A percentile compares a stretch with the other conserved stretches of the same genome.
Evolutionary conservation across 2,113 vertebrate genomes (phyloP).

Genomic region (Alethe castanea): DNA sequence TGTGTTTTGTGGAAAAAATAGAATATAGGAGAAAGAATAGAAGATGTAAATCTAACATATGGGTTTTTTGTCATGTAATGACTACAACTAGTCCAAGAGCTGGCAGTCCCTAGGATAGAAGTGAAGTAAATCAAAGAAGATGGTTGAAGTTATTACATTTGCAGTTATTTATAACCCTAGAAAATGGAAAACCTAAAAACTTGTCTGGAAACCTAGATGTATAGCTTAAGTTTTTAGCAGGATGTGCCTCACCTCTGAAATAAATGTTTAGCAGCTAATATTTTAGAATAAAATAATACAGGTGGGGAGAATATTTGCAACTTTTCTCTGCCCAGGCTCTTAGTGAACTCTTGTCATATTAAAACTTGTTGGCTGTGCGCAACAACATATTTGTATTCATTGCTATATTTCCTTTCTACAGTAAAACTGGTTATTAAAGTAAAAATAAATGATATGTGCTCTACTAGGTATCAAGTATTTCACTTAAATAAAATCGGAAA

Average conservation of each 20-base stretch:
- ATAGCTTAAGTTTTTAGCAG: background rate
- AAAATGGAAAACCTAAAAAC: slow-evolving; percentile 29
- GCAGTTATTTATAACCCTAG: slow-evolving; percentile 19
- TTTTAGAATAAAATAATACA: background rate
- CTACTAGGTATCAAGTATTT: background rate
- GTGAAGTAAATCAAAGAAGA: slow-evolving; percentile 20
- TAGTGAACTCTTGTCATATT: background rate
- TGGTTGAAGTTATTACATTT: background rate
- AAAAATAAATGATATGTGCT: background rate
- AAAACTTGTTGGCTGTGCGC: background rate
- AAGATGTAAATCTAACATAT: background rate
- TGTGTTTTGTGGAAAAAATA: background rate
- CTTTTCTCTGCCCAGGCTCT: background rate
- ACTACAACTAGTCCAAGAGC: background rate
- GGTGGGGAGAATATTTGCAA: background rate
- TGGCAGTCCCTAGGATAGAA: background rate
- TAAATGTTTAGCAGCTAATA: background rate
- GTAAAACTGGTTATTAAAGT: background rate
- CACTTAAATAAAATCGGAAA: background rate
- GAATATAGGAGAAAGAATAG: background rate
- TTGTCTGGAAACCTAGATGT: background rate
- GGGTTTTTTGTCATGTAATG: background rate
- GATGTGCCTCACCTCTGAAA: background rate
- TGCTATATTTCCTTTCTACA: background rate
- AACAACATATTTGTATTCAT: background rate